Base-by-base conservation (phyloP, 1,140 invertebrate species). In the Drosophila subpulchrella region DNA sequence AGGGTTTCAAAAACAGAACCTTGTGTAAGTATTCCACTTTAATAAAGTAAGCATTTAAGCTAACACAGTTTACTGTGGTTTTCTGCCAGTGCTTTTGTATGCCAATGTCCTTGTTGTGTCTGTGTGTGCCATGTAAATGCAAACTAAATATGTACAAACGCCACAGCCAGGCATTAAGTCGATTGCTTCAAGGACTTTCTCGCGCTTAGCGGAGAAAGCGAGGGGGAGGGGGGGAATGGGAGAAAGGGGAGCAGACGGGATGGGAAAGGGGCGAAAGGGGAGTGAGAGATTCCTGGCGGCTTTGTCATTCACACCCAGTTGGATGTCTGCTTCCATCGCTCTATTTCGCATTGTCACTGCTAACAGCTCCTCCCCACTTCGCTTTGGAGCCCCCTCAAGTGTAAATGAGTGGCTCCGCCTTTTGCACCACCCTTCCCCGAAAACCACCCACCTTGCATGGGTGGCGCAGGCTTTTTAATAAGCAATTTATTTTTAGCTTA, bases 401-500 rank as follows among this genome's bases (percentile, higher is more conserved):
- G 83, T 88, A 88, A 88, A 88, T 80, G 83, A 88, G 83, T 88
- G 75, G 70, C 74, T 81, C 60, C 61, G 44, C 4, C 51, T 42
- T 44, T 7, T 10, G 20, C 30, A 34, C 30, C 24, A n/a, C 12
- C 20, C 15, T 13, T 32, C 53, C 38, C 17, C 27, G 11, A 17
- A 17, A 36, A n/a, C 30, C 57, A 61, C 46, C 65, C 67, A 71
- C 51, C 67, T 71, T 60, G 32, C 36, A 44, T 76, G 63, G 32
- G 72, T 42, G 47, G 59, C 15, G 51, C 53, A 75, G 78, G 80
- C 84, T 88, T 88, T 88, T 88, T 88, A 88, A 88, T 88, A 88
- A 88, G 83, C 84, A 89, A 88, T 88, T 89, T 89, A 89, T 78
- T 86, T 83, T 82, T 86, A 88, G 84, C 83, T 75, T 88, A 83